A percentile compares a stretch with the other conserved stretches of the same genome.
phyloP scores from a whole-genome alignment of 2,113 vertebrate genomes.

The Aptenodytes forsteri region DNA sequence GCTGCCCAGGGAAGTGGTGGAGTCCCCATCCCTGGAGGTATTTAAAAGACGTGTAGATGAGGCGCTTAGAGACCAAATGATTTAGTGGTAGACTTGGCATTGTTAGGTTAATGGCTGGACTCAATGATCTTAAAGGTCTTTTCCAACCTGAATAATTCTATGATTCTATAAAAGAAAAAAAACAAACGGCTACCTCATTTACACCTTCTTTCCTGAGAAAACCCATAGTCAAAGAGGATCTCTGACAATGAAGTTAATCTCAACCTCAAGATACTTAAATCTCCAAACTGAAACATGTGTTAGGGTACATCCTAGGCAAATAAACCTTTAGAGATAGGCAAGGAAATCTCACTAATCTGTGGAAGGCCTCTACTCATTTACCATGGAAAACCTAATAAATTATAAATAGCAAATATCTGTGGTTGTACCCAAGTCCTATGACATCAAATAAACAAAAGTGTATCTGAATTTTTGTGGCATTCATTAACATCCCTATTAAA shows the following conservation, averaged over 20 bases:
- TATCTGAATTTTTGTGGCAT: not conserved
- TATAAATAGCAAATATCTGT: not conserved
- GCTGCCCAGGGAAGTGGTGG: too few species aligned
- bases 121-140: too few species aligned
- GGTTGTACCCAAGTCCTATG: accelerated
- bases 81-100: too few species aligned
- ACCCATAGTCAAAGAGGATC: not conserved
- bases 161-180: too few species aligned
- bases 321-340: not conserved
- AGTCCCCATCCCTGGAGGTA: too few species aligned
- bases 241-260: not conserved
- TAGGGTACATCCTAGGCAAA: not conserved
- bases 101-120: too few species aligned
- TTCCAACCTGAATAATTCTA: too few species aligned
- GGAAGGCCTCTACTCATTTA: not conserved
- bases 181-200: not conserved
- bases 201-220: not conserved
- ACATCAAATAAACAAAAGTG: not conserved
- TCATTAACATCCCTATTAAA: not conserved
- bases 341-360: not conserved
- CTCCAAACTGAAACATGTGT: not conserved
- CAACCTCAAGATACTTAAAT: not conserved
- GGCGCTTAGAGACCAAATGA: too few species aligned
- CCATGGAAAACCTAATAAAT: not conserved
- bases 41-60: too few species aligned